Evolutionary conservation across 2,888 invertebrate genomes (phyloP).

Genomic region (Himalopsyche anomala): DNA sequence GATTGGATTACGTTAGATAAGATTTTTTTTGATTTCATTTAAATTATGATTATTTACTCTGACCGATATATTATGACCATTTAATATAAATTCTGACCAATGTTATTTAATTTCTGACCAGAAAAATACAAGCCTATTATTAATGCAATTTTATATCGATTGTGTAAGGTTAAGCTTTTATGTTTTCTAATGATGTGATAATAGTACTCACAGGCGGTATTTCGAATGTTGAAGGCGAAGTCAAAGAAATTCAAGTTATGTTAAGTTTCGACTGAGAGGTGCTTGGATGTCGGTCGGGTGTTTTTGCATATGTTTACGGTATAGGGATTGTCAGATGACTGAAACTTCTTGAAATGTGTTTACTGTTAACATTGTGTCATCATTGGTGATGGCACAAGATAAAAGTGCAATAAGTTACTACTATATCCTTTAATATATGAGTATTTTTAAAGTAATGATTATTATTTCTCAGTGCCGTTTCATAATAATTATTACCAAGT

Average conservation of each 20-base stretch:
- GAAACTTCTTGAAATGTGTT: conserved; percentile 37
- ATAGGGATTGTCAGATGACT: conserved; percentile 22
- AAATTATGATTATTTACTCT: too few relatives aligned
- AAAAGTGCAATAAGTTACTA: conserved; percentile 20
- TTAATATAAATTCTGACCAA: too few relatives aligned
- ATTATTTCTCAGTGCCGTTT: conserved; percentile 28
- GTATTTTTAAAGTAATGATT: conserved; percentile 21
- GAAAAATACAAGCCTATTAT: too few relatives aligned
- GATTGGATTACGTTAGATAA: too few relatives aligned
- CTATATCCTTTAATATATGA: background rate
- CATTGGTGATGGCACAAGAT: conserved; percentile 37
- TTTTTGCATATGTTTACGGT: conserved; percentile 32
- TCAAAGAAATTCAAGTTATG: conserved; percentile 16
- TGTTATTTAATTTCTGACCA: too few relatives aligned
- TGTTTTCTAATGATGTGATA: background rate
- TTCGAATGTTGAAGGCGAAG: conserved; percentile 38
- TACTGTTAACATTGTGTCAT: conserved; percentile 35
- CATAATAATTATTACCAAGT: conserved; percentile 47
- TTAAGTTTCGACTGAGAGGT: conserved; percentile 36
- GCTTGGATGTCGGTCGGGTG: conserved; percentile 24
- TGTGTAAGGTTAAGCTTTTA: too few relatives aligned
- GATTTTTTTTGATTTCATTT: too few relatives aligned
- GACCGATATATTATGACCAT: too few relatives aligned
- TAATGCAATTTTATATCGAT: too few relatives aligned
- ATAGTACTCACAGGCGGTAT: conserved; percentile 21